Conservation (phyloP, 2,888 invertebrate species). For the Druceiella hillmani region DNA sequence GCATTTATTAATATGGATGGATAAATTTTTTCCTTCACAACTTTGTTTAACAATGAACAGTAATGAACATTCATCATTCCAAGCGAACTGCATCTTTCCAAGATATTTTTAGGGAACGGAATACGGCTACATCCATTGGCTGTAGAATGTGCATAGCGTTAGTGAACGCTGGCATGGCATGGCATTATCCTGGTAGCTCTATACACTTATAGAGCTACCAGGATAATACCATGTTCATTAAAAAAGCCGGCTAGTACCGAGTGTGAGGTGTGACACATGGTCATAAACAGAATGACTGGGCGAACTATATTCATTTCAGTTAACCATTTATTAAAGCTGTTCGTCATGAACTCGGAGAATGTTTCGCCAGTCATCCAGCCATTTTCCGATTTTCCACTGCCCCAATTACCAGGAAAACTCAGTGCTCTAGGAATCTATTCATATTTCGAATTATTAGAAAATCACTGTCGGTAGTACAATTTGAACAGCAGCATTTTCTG, state of each 20-base stretch:
- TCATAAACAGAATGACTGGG: constrained; percentile 23
- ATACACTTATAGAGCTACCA: constrained; percentile 14
- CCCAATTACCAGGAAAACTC: too few species aligned
- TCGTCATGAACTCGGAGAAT: constrained; percentile 2
- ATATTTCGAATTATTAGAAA: not conserved
- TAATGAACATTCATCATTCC: too few species aligned
- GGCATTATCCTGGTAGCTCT: too few species aligned
- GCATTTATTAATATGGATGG: too few species aligned
- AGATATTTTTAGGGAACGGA: constrained; percentile 19
- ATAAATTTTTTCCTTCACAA: too few species aligned
- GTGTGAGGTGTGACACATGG: constrained; percentile 22
- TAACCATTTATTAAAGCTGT: not conserved
- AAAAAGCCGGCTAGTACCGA: constrained; percentile 19
- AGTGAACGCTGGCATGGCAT: too few species aligned
- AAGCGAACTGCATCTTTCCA: constrained; percentile 13
- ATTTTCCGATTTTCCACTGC: not conserved
- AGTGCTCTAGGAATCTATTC: not conserved
- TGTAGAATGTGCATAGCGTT: constrained; percentile 22
- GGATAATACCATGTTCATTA: constrained; percentile 13
- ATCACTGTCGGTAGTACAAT: constrained; percentile 15
- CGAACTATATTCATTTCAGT: not conserved
- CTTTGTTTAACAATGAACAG: too few species aligned
- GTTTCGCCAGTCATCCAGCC: constrained; percentile 6
- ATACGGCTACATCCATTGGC: constrained; percentile 23
- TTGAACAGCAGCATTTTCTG: constrained; percentile 19